A percentile compares a stretch with the other conserved stretches of the same genome.
These are phyloP conservation scores for Neomorphus geoffroyi DNA, from an alignment of 2,797 vertebrate species.

Conservation along the genomic window DNA sequence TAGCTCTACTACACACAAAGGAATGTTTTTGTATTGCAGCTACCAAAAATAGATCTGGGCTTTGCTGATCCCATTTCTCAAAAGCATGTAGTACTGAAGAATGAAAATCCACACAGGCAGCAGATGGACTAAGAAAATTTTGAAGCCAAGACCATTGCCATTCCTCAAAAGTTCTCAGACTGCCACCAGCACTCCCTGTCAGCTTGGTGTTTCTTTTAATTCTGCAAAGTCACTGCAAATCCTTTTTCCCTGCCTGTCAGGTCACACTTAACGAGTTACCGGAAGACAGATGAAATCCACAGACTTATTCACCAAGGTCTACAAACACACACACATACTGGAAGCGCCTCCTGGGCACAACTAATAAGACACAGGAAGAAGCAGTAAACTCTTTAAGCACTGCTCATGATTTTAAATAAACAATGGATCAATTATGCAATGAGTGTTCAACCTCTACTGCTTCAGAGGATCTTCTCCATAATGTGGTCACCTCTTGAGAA, in stretches of 20 bases:
- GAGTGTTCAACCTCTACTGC: not conserved
- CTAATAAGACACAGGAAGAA: not conserved
- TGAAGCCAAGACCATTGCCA: not conserved
- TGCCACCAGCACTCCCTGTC: not conserved
- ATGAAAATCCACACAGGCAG: not conserved
- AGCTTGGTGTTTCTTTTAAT: not conserved
- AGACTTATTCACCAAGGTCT: not conserved
- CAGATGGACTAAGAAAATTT: not conserved
- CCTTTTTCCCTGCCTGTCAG: not conserved
- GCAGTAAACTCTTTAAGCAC: not conserved
- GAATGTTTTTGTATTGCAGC: conserved; percentile 10
- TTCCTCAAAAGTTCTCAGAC: not conserved
- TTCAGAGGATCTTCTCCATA: not conserved
- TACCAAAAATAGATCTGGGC: not conserved
- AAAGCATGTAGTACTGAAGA: not conserved
- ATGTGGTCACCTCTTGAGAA: not conserved
- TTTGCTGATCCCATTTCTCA: not conserved
- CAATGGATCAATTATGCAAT: not conserved
- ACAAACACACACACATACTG: not conserved
- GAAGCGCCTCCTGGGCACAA: not conserved
- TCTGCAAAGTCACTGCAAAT: not conserved
- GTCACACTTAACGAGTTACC: not conserved
- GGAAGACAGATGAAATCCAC: not conserved
- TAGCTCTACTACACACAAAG: not conserved
- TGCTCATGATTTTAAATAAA: not conserved